Conservation (phyloP, 1,140 invertebrate genomes). For the Rhyzopertha dominica region DNA sequence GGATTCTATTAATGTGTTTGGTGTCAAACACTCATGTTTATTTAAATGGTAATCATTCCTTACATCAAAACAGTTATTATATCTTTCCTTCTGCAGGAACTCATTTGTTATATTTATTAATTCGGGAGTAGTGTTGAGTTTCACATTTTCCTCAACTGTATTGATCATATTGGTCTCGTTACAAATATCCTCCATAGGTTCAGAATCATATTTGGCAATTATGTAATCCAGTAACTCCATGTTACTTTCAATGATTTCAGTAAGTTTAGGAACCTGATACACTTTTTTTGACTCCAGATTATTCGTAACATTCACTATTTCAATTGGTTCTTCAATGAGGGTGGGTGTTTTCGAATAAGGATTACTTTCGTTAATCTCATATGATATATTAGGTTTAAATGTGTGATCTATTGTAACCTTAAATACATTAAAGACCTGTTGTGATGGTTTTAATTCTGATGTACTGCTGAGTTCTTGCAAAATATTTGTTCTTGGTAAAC, state of each 20-base stretch:
- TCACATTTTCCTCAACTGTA: no score
- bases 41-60: no score
- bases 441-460: constrained; percentile 34
- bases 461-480: constrained; percentile 37
- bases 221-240: constrained; percentile 33
- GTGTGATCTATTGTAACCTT: constrained; percentile 37
- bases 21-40: no score
- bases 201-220: constrained; percentile 26
- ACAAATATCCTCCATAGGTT: constrained; percentile 10
- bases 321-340: neutral
- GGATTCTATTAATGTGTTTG: no score
- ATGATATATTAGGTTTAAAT: constrained; percentile 18
- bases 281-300: neutral
- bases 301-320: neutral
- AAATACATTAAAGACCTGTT: constrained; percentile 43
- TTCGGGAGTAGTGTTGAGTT: no score
- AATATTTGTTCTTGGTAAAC: constrained; percentile 5
- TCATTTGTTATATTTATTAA: no score
- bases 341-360: constrained; percentile 11
- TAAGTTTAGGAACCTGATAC: constrained; percentile 19
- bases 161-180: constrained; percentile 1
- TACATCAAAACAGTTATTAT: no score
- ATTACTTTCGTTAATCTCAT: constrained; percentile 29
- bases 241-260: constrained; percentile 32
- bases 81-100: no score